These are phyloP conservation scores for Subacronicta megacephala DNA, from an alignment of 2,888 invertebrate species.

Conservation along the genomic window DNA sequence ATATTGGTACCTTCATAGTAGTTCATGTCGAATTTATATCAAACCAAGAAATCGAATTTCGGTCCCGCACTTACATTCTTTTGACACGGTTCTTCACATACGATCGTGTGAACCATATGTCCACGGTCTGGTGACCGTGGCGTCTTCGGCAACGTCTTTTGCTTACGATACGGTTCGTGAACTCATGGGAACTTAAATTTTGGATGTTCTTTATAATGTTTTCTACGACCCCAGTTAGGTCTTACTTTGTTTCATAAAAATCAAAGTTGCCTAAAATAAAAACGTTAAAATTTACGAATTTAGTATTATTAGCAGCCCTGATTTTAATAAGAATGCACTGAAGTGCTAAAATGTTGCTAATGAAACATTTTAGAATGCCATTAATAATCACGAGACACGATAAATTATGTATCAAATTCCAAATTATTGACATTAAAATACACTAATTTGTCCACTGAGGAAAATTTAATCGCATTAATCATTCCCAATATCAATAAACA, in stretches of 20 bases:
- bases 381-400: background rate
- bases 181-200: conserved; percentile 63
- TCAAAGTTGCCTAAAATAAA: too few species aligned
- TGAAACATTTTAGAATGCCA: background rate
- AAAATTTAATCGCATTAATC: conserved; percentile 19
- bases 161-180: conserved; percentile 70
- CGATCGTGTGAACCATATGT: conserved; percentile 73
- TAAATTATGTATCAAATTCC: conserved; percentile 5
- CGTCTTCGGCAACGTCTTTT: conserved; percentile 81
- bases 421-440: conserved; percentile 15
- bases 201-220: conserved; percentile 40
- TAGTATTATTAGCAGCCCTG: conserved; percentile 5
- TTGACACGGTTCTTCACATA: conserved; percentile 67
- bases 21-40: too few species aligned
- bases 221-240: conserved; percentile 14
- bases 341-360: conserved; percentile 2
- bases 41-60: background rate
- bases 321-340: background rate
- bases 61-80: conserved; percentile 21
- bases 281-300: too few species aligned
- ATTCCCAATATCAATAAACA: conserved; percentile 35
- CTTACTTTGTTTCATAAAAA: too few species aligned
- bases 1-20: too few species aligned
- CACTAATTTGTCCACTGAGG: conserved; percentile 37
- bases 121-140: conserved; percentile 72